Base-by-base conservation (phyloP, 2,888 invertebrate genomes). In the Drosophila hamatofila region DNA sequence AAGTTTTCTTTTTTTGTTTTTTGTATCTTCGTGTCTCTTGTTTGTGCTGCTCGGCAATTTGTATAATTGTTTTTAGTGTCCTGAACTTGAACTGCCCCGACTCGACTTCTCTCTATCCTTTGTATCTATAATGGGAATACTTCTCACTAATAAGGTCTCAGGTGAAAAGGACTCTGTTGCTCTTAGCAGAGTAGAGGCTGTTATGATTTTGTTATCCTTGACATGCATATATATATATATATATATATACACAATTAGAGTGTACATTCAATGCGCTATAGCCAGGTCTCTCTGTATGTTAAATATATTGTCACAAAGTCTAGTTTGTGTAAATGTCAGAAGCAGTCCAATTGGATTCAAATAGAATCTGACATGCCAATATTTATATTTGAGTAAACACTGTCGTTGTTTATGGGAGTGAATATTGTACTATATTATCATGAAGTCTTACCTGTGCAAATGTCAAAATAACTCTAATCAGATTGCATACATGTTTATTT, bases 1-100 rank as follows among this genome's bases (percentile, higher is more conserved):
- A 46, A 59, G 33, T 76, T 72, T 44, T 30, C 30, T 30, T 9
- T 27, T 27, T 3, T 27, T 9, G 1, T 30, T 30, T 6, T 35
- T 35, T 14, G 37, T 54, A 52, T 59, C 30, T 14, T 37, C 25
- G 46, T 25, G 16, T 30, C 23, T 54, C 54, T 39, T 37, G 23
- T 37, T 52, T 65, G 37, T 44, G 55, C 39, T 39, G 8, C 44
- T 30, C 25, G 33, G 6, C 48, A 67, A 67, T 67, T 67, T 67
- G 21, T 48, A 48, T 67, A 67, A 67, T 67, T 67, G 55, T 67
- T 66, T 48, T 49, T 41, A 55, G 48, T 48, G 21, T 25, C 33
- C 27, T 48, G 21, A n/a, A 48, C 64, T 46, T 46, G 64, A 30
- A 3, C 21, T 18, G 4, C 39, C 18, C n/a, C 39, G 7, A 16